phyloP scores from a whole-genome alignment of 2,113 vertebrate genomes.

The Laterallus jamaicensis region DNA sequence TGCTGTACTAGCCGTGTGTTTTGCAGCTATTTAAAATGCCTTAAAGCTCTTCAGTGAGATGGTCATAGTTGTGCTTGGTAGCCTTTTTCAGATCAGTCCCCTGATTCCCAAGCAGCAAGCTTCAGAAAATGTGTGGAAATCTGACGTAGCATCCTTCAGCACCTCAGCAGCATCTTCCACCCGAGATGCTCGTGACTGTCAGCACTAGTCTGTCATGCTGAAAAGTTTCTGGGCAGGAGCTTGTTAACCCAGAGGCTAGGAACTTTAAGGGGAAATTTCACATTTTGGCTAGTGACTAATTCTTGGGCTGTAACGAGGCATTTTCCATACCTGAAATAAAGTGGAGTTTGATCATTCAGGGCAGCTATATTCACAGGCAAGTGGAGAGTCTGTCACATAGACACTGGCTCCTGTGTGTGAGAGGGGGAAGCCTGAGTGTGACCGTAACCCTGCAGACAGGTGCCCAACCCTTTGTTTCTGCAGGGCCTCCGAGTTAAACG shows the following conservation, averaged over 20 bases:
- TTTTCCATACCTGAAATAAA: neutral
- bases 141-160: neutral
- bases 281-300: neutral
- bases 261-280: neutral
- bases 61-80: neutral
- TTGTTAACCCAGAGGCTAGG: neutral
- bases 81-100: neutral
- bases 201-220: neutral
- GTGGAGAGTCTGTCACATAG: neutral
- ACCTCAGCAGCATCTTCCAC: neutral
- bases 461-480: neutral
- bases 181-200: neutral
- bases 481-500: neutral
- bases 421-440: neutral
- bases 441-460: neutral
- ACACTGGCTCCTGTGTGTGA: accelerated
- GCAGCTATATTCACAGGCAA: neutral
- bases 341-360: neutral
- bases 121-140: neutral
- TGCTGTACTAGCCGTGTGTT: neutral
- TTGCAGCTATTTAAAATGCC: neutral
- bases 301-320: neutral
- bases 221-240: neutral
- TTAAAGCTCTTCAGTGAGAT: neutral
- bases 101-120: accelerated